Conservation (phyloP, 2,888 invertebrate species). For the Incurvaria masculella region DNA sequence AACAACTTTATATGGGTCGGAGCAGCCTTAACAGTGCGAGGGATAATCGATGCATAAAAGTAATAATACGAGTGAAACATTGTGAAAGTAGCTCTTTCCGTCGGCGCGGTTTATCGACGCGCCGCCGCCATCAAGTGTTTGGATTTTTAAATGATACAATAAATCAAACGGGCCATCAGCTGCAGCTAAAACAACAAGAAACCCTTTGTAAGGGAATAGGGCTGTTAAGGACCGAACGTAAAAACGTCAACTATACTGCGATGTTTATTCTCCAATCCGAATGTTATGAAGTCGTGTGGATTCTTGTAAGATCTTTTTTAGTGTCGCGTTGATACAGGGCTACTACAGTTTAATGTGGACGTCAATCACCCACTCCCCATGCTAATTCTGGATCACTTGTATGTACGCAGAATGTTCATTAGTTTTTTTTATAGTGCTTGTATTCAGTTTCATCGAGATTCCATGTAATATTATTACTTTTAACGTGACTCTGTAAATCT, state of each 20-base stretch:
- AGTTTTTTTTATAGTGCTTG: no score
- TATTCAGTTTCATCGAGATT: no score
- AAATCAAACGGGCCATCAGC: constrained; percentile 32
- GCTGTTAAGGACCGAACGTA: constrained; percentile 45
- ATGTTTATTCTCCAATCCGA: constrained; percentile 4
- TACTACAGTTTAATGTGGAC: not conserved
- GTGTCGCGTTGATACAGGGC: not conserved
- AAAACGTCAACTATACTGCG: constrained; percentile 29
- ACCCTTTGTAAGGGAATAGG: constrained; percentile 52
- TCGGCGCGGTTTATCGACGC: not conserved
- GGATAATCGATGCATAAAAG: no score
- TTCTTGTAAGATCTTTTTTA: not conserved
- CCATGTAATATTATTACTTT: no score
- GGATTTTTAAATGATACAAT: constrained; percentile 26
- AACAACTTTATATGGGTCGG: no score
- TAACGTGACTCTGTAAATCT: no score
- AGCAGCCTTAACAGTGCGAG: no score
- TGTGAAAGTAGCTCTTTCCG: no score
- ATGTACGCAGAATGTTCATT: no score
- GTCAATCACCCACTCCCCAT: no score
- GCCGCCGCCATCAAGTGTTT: not conserved
- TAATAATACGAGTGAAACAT: no score
- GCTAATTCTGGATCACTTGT: no score
- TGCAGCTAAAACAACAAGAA: constrained; percentile 43
- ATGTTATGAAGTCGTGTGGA: not conserved